Evolutionary conservation across 2,888 invertebrate genomes (phyloP).

Genomic region (Habroteleia sp.): DNA sequence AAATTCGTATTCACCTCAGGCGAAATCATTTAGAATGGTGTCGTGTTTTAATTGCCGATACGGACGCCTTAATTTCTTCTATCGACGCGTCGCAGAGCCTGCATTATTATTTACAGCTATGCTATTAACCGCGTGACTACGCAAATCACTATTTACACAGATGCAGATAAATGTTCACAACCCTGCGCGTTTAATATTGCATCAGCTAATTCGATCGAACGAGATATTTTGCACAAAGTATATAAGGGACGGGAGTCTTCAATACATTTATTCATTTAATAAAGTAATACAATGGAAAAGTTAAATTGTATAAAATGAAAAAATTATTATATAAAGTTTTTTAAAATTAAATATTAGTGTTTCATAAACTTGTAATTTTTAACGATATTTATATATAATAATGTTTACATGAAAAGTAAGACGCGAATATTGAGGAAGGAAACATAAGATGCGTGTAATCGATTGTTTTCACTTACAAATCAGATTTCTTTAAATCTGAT

Average conservation of each 20-base stretch:
- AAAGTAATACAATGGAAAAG: too few relatives aligned
- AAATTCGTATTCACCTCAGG: slow-evolving; percentile 16
- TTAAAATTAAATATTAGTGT: too few relatives aligned
- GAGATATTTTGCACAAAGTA: slow-evolving; percentile 50
- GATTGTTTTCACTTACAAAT: slow-evolving; percentile 13
- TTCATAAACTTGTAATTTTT: too few relatives aligned
- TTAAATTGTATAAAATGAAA: too few relatives aligned
- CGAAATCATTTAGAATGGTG: slow-evolving; percentile 24
- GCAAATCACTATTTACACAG: slow-evolving; percentile 62
- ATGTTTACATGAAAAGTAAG: too few relatives aligned
- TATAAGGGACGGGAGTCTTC: too few relatives aligned
- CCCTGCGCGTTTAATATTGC: slow-evolving; percentile 52
- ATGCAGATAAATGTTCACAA: slow-evolving; percentile 62
- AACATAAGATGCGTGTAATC: too few relatives aligned
- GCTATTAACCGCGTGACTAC: slow-evolving; percentile 54
- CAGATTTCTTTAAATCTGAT: slow-evolving; percentile 7
- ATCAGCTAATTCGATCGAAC: slow-evolving; percentile 47
- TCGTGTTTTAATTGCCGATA: slow-evolving; percentile 45
- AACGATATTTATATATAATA: too few relatives aligned
- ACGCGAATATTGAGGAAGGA: background rate
- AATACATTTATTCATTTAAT: too few relatives aligned
- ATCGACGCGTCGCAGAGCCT: slow-evolving; percentile 32
- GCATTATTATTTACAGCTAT: slow-evolving; percentile 56
- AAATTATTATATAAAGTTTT: too few relatives aligned
- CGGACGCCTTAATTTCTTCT: slow-evolving; percentile 52